Base-by-base conservation (phyloP, 2,113 vertebrate species). In the Sterna hirundo region DNA sequence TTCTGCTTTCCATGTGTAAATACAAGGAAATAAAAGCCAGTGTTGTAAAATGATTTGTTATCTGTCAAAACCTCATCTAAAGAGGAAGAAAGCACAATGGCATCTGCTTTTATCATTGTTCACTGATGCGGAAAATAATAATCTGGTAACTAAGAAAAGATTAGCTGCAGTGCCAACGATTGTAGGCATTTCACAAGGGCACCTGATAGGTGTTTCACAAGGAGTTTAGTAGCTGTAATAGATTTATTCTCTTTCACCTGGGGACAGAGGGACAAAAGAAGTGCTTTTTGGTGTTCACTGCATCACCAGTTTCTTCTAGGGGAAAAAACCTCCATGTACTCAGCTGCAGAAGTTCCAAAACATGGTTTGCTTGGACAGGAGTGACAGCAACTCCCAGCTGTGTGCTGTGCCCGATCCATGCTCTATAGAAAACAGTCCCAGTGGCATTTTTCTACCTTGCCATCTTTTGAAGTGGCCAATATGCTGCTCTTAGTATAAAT, bases 101-200 rank as follows among this genome's bases (percentile, higher is more conserved):
- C 62, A 60, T 88, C 76, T 80, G 51, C 78, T 93, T 96, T 95
- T 94, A 75, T 96, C 58, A 49, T 87, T 94, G 65, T 77, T 51
- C 78, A 78, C 55, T 88, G 86, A 60, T 65, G 92, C 93, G 78
- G 86, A 96, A 96, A 97, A 95, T 52, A 97, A 88, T 96, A 57
- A 92, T 86, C 76, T 83, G 82, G 69, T 92, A 87, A 95, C 86
- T 90, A 66, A 84, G 94, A 89, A 90, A 83, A 94, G 84, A 86
- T 84, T 64, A 95, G 78, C 78, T 95, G 54, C 70, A 91, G 65
- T 86, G 93, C 90, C 93, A 97, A 54, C 71, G 40, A 36, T 57
- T 77, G 66, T 46, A 51, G 55, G 38, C 52, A 44, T 96, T 96
- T 90, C 86, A 83, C 54, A 90, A 69, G 54, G 81, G 19, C 23